These are phyloP conservation scores for Rhyacophila evoluta DNA, from an alignment of 2,888 invertebrate species.

Conservation along the genomic window DNA sequence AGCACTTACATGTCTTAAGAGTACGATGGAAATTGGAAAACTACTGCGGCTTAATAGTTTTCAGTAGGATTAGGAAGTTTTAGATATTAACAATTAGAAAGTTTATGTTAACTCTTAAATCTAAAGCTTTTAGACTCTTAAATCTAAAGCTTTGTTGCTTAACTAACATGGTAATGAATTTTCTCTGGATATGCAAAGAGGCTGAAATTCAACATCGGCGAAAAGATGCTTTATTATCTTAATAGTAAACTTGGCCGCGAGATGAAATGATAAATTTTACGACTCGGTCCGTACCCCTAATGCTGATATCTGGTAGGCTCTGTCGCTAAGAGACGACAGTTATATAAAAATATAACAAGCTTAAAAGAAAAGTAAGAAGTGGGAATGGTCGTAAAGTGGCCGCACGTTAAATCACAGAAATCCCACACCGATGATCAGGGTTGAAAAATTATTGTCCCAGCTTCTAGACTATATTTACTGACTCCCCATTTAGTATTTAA, in stretches of 20 bases:
- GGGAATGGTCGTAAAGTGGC: slow-evolving; percentile 27
- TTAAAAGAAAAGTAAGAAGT: slow-evolving; percentile 33
- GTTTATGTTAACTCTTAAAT: no score
- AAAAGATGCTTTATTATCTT: slow-evolving; percentile 26
- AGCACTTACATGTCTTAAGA: no score
- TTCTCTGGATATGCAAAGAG: neutral
- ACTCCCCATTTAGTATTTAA: no score
- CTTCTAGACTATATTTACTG: neutral
- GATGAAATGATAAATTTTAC: slow-evolving; percentile 52
- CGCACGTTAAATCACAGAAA: slow-evolving; percentile 10
- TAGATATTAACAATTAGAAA: no score
- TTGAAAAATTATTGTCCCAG: neutral
- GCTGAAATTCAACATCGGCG: neutral
- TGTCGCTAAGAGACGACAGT: slow-evolving; percentile 28
- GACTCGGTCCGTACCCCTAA: slow-evolving; percentile 43
- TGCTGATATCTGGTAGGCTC: slow-evolving; percentile 45
- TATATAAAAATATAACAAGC: slow-evolving; percentile 41
- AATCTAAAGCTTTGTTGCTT: no score
- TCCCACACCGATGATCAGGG: neutral
- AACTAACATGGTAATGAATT: no score
- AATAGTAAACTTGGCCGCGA: slow-evolving; percentile 41
- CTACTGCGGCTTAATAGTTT: no score
- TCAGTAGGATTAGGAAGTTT: no score
- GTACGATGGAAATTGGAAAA: no score
- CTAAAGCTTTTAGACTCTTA: no score